phyloP scores from a whole-genome alignment of 2,797 vertebrate species.

The Lophotriccus pileatus region DNA sequence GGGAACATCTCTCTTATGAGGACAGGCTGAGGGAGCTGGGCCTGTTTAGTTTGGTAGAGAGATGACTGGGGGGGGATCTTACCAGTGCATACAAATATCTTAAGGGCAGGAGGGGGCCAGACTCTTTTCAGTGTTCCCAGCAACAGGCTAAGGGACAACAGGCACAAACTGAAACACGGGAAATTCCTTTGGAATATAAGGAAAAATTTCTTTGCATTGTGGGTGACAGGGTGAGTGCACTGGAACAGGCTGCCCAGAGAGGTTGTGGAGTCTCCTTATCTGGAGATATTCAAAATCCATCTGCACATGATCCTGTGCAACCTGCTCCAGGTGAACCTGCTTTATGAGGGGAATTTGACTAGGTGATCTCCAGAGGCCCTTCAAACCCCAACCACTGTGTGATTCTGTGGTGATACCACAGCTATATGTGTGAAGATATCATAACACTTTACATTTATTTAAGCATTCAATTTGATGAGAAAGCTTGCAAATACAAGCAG shows the following conservation, averaged over 20 bases:
- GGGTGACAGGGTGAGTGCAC: neutral
- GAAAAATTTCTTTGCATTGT: neutral
- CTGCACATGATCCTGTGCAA: neutral
- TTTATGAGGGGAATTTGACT: neutral
- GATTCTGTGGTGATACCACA: neutral
- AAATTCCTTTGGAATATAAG: neutral
- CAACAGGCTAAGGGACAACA: neutral
- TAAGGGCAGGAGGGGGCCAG: neutral
- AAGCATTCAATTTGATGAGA: neutral
- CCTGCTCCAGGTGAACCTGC: neutral
- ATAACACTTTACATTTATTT: neutral
- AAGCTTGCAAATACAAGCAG: neutral
- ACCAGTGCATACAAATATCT: neutral
- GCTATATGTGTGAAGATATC: neutral
- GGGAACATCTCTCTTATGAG: neutral
- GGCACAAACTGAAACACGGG: neutral
- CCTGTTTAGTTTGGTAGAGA: neutral
- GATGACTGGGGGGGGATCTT: neutral
- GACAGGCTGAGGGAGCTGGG: neutral
- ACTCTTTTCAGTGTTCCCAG: neutral
- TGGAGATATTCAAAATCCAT: neutral
- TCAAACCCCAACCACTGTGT: neutral
- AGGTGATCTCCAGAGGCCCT: neutral
- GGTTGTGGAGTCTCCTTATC: neutral
- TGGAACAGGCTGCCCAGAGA: neutral